Percentiles rank a stretch among this genome's conserved stretches.
phyloP scores from a whole-genome alignment of 2,888 invertebrate genomes.

The Drosophila phalerata region DNA sequence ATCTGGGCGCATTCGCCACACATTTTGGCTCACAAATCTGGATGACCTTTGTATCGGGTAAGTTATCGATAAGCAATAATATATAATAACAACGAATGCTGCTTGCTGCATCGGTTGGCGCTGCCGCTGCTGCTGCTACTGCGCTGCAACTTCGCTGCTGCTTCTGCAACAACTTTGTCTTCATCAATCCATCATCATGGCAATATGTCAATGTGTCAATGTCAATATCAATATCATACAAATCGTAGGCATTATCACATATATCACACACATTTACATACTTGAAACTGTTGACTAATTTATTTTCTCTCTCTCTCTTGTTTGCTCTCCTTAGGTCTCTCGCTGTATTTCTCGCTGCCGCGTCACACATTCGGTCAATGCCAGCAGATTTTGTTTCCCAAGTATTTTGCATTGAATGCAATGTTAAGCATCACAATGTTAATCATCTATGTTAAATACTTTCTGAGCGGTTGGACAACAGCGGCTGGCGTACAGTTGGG shows the following conservation, averaged over 20 bases:
- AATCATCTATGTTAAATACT: slow-evolving; percentile 87
- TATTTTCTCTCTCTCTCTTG: slow-evolving; percentile 44
- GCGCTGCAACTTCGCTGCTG: slow-evolving; percentile 7
- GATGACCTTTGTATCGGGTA: slow-evolving; percentile 97
- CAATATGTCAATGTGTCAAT: slow-evolving; percentile 9
- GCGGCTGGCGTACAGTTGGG: slow-evolving; percentile 87
- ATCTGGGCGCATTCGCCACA: slow-evolving; percentile 91
- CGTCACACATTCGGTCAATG: slow-evolving; percentile 95
- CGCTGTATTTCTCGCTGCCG: slow-evolving; percentile 94
- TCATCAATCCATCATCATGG: slow-evolving; percentile 12
- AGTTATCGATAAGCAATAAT: slow-evolving; percentile 31
- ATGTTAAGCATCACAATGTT: slow-evolving; percentile 90
- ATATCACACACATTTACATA: neutral
- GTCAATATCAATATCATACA: slow-evolving; percentile 1
- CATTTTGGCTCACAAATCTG: slow-evolving; percentile 96
- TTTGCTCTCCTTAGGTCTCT: slow-evolving; percentile 88
- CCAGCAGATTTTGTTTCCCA: slow-evolving; percentile 94
- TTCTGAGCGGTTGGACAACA: slow-evolving; percentile 87
- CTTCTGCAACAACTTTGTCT: neutral
- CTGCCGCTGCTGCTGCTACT: slow-evolving; percentile 5
- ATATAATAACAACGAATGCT: neutral
- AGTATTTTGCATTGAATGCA: slow-evolving; percentile 93
- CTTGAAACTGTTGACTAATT: slow-evolving; percentile 6
- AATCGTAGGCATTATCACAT: slow-evolving; percentile 49
- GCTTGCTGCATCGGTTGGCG: slow-evolving; percentile 9